A percentile compares a stretch with the other conserved stretches of the same genome.
Conservation (phyloP, 2,797 vertebrate species). For the Brachyalestes nurse region DNA sequence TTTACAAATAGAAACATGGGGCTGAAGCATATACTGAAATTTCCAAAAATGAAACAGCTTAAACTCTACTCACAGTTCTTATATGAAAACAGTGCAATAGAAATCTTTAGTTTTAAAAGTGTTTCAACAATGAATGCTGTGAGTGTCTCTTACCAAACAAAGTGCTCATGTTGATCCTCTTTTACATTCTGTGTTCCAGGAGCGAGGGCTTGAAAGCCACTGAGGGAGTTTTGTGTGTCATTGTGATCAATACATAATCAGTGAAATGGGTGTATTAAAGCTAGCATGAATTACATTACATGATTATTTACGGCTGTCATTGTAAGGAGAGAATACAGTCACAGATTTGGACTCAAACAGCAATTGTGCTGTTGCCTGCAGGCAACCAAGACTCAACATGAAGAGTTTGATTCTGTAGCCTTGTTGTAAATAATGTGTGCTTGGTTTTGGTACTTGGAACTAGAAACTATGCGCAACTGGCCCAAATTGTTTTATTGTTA, state of each 20-base stretch:
- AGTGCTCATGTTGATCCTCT: neutral
- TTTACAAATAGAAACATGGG: too few relatives aligned
- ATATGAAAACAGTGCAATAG: neutral
- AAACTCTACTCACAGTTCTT: neutral
- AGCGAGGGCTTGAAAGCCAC: neutral
- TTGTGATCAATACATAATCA: slow-evolving; percentile 48
- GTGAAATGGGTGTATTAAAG: slow-evolving; percentile 28
- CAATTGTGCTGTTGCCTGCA: neutral
- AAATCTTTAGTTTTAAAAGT: neutral
- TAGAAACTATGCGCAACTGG: too few relatives aligned
- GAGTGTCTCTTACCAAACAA: neutral
- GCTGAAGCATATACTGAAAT: neutral
- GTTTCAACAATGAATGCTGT: neutral
- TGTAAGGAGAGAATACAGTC: neutral
- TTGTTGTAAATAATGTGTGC: too few relatives aligned
- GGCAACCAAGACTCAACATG: neutral
- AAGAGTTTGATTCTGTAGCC: neutral
- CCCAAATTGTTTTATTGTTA: too few relatives aligned
- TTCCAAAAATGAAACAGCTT: neutral
- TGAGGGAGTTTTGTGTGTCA: slow-evolving; percentile 3
- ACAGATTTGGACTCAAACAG: neutral
- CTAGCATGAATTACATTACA: slow-evolving; percentile 13
- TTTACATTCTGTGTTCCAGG: neutral
- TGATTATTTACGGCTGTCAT: slow-evolving; percentile 15
- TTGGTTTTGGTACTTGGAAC: too few relatives aligned